Evolutionary conservation across 2,113 vertebrate species (phyloP), one percentile per base, ranked within the genome.

Genomic region (Dendropsophus ebraccatus): DNA sequence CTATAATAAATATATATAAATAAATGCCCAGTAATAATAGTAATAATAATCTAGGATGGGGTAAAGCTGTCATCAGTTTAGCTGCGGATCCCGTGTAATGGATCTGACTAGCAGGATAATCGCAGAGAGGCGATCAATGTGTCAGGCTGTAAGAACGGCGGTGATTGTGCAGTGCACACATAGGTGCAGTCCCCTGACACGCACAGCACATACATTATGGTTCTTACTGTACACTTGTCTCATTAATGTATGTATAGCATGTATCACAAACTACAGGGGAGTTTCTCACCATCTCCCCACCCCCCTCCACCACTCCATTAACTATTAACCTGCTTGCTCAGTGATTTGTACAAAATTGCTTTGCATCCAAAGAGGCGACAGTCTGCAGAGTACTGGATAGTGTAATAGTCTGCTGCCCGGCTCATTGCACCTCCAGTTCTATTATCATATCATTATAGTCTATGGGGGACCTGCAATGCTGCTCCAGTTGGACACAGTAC

Each of bases 201-300:
- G 25, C 74, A 32, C 28, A 0, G 47, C n/a, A 76, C 52, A 58
- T 77, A 35, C 78, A 65, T 81, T 45, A 45, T 32, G 32, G 77
- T 10, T 21, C 56, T 17, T 80, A 41, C 41, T 41, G 41, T 41
- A 62, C 77, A 65, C 13, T 13, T 58, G 32, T 65, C 58, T 81
- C 37, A 81, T 81, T 65, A 81, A 62, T 81, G 47, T 70, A 70
- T 70, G 67, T 70, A 70, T 70, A 70, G 41, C 67, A 41, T 81
- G 58, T 52, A 28, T 81, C 78, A n/a, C 77, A 58, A 56, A 41
- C 37, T 37, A 54, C 75, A 77, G n/a, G n/a, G 28, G 47, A 47
- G 72, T 25, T n/a, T 54, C 14, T 79, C 32, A 4, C 35, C 70
- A n/a, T 49, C 47, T 32, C 47, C 65, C 81, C 21, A 2, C 47